Percentiles rank a stretch among this genome's conserved stretches.
Conservation (phyloP, 2,888 invertebrate species). For the Tortrix viridana region DNA sequence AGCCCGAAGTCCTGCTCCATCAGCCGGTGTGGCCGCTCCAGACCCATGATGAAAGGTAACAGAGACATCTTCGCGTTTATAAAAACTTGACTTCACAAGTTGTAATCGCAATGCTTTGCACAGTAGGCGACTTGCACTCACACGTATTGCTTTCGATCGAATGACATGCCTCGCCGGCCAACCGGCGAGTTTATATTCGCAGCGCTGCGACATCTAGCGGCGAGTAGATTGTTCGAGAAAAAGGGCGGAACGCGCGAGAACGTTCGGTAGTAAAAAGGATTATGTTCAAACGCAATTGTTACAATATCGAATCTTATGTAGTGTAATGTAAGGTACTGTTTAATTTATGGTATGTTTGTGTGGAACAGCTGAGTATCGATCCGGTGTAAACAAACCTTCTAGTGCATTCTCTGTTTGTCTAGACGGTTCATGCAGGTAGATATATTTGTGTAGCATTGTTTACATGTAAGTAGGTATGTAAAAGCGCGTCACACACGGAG, state of each 20-base stretch:
- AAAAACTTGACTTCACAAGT: neutral
- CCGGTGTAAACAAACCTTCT: too few relatives aligned
- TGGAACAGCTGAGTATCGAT: too few relatives aligned
- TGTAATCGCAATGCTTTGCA: conserved; percentile 24
- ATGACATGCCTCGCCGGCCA: conserved; percentile 21
- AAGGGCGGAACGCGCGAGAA: conserved; percentile 9
- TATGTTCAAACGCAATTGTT: neutral
- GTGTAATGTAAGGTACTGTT: too few relatives aligned
- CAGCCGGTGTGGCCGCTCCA: conserved; percentile 60
- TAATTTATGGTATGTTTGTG: too few relatives aligned
- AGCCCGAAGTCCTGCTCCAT: conserved; percentile 76
- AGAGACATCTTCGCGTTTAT: conserved; percentile 33
- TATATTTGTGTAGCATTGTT: too few relatives aligned
- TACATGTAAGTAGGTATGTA: too few relatives aligned
- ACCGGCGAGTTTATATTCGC: conserved; percentile 33
- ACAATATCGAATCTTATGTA: too few relatives aligned
- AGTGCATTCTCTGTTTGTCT: too few relatives aligned
- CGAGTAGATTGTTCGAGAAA: conserved; percentile 41
- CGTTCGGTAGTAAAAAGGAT: neutral
- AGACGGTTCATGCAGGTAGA: too few relatives aligned
- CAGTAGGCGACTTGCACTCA: conserved; percentile 18
- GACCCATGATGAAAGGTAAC: conserved; percentile 17
- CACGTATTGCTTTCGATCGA: conserved; percentile 27
- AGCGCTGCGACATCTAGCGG: conserved; percentile 44
- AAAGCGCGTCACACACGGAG: too few relatives aligned